Evolutionary conservation across 2,888 invertebrate species (phyloP).

Genomic region (Drosophila meridionalis): DNA sequence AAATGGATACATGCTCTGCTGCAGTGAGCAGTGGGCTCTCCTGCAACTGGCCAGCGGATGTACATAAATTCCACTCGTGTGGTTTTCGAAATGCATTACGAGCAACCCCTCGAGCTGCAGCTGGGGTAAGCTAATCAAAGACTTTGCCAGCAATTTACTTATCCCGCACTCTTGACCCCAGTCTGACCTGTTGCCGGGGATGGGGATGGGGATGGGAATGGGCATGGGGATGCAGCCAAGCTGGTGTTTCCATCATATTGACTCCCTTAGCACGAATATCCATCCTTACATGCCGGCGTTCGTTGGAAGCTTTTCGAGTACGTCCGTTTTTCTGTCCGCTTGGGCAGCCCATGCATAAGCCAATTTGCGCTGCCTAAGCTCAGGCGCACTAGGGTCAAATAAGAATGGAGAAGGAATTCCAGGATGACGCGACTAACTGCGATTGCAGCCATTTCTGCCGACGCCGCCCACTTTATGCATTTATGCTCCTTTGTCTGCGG

Average conservation of each 20-base stretch:
- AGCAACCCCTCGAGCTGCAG: slow-evolving; percentile 33
- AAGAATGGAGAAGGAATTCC: slow-evolving; percentile 14
- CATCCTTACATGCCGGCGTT: slow-evolving; percentile 52
- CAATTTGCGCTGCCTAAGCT: slow-evolving; percentile 76
- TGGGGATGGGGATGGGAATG: background rate
- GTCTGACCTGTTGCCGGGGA: slow-evolving; percentile 11
- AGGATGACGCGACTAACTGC: slow-evolving; percentile 42
- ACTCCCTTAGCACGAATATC: slow-evolving; percentile 54
- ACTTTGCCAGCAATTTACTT: slow-evolving; percentile 78
- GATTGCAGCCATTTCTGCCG: slow-evolving; percentile 65
- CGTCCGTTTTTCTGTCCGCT: slow-evolving; percentile 43
- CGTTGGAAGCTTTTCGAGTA: slow-evolving; percentile 12
- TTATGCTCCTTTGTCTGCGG: slow-evolving; percentile 79
- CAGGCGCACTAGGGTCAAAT: slow-evolving; percentile 21
- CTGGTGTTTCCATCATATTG: slow-evolving; percentile 60
- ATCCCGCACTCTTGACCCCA: slow-evolving; percentile 44
- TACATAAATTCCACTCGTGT: slow-evolving; percentile 75
- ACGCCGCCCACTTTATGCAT: slow-evolving; percentile 67
- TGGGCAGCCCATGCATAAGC: slow-evolving; percentile 72
- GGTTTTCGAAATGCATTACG: slow-evolving; percentile 74
- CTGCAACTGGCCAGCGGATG: slow-evolving; percentile 46
- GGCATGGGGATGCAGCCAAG: slow-evolving; percentile 4
- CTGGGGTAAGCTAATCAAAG: slow-evolving; percentile 74
- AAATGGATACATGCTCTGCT: slow-evolving; percentile 31
- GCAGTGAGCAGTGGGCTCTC: slow-evolving; percentile 5